Evolutionary conservation across 2,888 invertebrate genomes (phyloP), one percentile per base, ranked within the genome.

Genomic region (Parasteatoda lunata): DNA sequence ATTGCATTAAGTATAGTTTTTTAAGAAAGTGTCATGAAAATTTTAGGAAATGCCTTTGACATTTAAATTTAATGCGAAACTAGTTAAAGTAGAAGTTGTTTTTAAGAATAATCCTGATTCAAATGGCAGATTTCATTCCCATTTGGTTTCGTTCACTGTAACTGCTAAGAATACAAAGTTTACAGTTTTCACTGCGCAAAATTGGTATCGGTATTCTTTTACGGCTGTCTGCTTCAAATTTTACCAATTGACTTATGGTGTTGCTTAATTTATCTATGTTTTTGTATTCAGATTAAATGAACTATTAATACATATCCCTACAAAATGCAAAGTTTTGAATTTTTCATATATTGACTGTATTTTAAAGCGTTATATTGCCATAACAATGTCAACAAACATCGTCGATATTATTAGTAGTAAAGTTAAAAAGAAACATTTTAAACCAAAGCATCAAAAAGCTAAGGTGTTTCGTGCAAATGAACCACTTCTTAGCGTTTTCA

Each of bases 391-490:
- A 84, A 77, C 72, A 73, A 88, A 69, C 66, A 13, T 73, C 6
- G 47, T 52, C 15, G 80, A 80, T 69, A 45, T 85, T 76, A 77
- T 88, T 52, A 86, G 88, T 59, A 87, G 89, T 79, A 96, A 96
- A 93, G 94, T 97, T 91, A 97, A 98, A 94, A 97, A 98, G 94
- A 98, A 98, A 94, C 97, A 98, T 93, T 97, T 98, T 93, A 96
- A 98, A 91, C 97, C 98, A 82, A 98, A 99, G 92, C 97, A 98
- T 92, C 99, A 98, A 93, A 99, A 99, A 94, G 97, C 98, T 91
- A 99, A 99, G 93, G 94, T 99, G 91, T 99, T 99, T 93, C 95
- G 99, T 92, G 98, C 99, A 83, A 99, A 98, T 94, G 99, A 99
- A 93, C 99, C 99, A 70, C 95, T 99, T 91, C 94, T 99, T 89